Conservation (phyloP, 2,113 vertebrate genomes). For the Lichenostomus cassidix region DNA sequence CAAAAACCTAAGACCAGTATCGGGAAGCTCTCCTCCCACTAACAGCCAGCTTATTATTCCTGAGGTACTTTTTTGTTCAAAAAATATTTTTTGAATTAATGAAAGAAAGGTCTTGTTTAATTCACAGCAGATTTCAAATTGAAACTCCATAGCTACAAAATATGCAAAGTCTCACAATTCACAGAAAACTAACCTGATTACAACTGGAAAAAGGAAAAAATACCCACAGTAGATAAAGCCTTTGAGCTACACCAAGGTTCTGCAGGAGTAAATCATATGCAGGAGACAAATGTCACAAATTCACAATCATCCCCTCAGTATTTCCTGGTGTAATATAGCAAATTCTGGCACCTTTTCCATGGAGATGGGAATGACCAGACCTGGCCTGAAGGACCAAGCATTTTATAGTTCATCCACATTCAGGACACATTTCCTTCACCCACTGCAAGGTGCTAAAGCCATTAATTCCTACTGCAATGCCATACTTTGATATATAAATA, state of each 20-base stretch:
- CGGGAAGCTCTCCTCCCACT: background rate
- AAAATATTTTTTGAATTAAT: background rate
- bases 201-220: background rate
- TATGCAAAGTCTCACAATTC: background rate
- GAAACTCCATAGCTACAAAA: background rate
- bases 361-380: background rate
- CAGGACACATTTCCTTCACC: background rate
- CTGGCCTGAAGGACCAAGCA: background rate
- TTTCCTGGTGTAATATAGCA: background rate
- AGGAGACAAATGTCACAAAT: background rate
- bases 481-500: background rate
- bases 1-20: background rate
- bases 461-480: background rate
- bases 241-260: background rate
- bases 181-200: background rate
- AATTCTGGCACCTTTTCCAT: background rate
- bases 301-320: background rate
- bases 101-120: background rate
- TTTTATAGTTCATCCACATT: rapidly evolving
- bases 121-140: background rate
- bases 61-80: background rate
- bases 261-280: background rate
- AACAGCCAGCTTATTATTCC: background rate
- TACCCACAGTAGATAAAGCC: background rate
- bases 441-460: background rate